Conservation (phyloP, 2,113 vertebrate genomes). For the Anolis carolinensis region DNA sequence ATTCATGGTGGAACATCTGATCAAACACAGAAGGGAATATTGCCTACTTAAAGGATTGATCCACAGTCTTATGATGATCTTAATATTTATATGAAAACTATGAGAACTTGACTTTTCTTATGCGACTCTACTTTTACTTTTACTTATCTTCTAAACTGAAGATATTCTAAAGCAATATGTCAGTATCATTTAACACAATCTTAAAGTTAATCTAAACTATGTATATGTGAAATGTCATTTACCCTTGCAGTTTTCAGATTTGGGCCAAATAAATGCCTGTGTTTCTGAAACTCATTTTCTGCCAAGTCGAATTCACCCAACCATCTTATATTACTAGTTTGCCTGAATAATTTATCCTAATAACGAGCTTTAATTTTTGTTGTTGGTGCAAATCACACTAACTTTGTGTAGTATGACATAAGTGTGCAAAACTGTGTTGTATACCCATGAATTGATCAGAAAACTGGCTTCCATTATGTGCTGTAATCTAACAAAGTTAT, state of each 20-base stretch:
- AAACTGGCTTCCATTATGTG: too few species aligned
- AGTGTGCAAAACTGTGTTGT: background rate
- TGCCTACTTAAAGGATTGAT: background rate
- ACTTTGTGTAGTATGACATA: background rate
- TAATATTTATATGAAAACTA: constrained; percentile 12
- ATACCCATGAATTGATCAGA: background rate
- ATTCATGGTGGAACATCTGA: background rate
- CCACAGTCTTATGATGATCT: constrained; percentile 17
- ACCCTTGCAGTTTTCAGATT: constrained; percentile 40
- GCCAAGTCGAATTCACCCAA: background rate
- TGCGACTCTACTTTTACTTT: constrained; percentile 38
- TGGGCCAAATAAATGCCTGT: constrained; percentile 24
- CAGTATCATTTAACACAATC: background rate
- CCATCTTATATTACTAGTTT: background rate
- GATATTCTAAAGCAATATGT: constrained; percentile 7
- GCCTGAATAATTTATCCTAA: constrained; percentile 3
- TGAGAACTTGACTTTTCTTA: constrained; percentile 43
- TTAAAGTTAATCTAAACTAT: constrained; percentile 2
- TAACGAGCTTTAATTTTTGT: background rate
- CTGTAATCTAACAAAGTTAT: too few species aligned
- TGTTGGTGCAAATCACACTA: background rate
- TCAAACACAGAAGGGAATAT: constrained; percentile 13
- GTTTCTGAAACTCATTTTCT: background rate
- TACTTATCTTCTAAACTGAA: constrained; percentile 33
- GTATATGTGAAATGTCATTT: constrained; percentile 47